Evolutionary conservation across 2,113 vertebrate species (phyloP).

Genomic region (Raphicerus campestris): DNA sequence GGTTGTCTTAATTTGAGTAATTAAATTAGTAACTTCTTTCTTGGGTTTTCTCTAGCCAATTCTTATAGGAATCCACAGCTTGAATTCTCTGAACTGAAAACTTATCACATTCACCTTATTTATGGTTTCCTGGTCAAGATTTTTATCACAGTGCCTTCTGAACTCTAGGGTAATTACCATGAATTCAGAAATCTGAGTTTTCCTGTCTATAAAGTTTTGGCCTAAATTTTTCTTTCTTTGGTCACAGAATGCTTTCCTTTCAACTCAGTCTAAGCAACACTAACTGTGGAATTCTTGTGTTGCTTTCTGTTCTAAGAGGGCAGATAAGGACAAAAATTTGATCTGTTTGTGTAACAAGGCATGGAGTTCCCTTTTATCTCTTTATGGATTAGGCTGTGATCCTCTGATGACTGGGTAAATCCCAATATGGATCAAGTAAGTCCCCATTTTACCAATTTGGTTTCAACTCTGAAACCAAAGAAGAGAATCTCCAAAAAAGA

Average conservation of each 20-base stretch:
- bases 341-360: neutral
- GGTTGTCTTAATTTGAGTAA: neutral
- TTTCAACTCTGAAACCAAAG: neutral
- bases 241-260: neutral
- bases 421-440: neutral
- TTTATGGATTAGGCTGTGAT: neutral
- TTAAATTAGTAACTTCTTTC: neutral
- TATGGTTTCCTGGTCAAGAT: neutral
- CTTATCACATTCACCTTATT: neutral
- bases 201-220: neutral
- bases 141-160: neutral
- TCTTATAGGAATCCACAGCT: neutral
- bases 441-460: neutral
- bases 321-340: neutral
- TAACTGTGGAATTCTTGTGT: neutral
- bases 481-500: neutral
- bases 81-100: neutral
- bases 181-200: neutral
- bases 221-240: neutral
- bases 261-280: neutral
- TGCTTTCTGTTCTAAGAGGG: neutral
- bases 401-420: neutral
- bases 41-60: neutral
- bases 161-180: neutral
- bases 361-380: neutral